Evolutionary conservation across 1,140 invertebrate genomes (phyloP), one percentile per base, ranked within the genome.

Genomic region (Chymomyza costata): DNA sequence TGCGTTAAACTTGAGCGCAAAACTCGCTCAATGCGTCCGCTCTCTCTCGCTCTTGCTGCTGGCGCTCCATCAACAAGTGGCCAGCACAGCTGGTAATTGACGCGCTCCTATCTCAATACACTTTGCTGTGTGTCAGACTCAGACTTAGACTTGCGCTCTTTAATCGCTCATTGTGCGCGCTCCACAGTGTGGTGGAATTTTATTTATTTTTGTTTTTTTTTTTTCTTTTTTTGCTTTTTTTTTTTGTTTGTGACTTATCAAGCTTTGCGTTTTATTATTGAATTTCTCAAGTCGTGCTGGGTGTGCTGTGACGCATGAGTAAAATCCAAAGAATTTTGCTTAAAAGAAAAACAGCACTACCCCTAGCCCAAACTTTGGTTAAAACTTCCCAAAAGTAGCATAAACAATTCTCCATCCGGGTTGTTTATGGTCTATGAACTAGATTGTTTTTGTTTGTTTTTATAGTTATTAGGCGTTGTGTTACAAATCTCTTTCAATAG

Each of bases 241-340:
- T 44, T 60, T 15, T 31, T 37, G 41, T 46, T 37, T 54, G 10
- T 51, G 45, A 66, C n/a, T 73, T 73, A 67, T 73, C 68, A 74
- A 55, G 61, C 52, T 73, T 46, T 73, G 53, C 63, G 31, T 63
- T 73, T 67, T 59, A 63, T 63, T 73, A 73, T 73, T 73, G 68
- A 73, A 73, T 73, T 73, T 73, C 68, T 73, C 44, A 59, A 63
- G 60, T 51, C 37, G 54, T 17, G 38, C 21, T 19, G 31, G 46
- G 25, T 54, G 30, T 47, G 32, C 43, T 64, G 61, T 74, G 65
- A 78, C 71, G 66, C 71, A 78, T 78, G 47, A 66, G 52, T 52
- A 65, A 70, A 63, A 51, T 53, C 57, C 53, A 53, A 71, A 69
- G 56, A 59, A 64, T n/a, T n/a, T n/a, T n/a, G n/a, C n/a, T n/a